Conservation (phyloP, 2,888 invertebrate species). For the Lycocerus yunnanus region DNA sequence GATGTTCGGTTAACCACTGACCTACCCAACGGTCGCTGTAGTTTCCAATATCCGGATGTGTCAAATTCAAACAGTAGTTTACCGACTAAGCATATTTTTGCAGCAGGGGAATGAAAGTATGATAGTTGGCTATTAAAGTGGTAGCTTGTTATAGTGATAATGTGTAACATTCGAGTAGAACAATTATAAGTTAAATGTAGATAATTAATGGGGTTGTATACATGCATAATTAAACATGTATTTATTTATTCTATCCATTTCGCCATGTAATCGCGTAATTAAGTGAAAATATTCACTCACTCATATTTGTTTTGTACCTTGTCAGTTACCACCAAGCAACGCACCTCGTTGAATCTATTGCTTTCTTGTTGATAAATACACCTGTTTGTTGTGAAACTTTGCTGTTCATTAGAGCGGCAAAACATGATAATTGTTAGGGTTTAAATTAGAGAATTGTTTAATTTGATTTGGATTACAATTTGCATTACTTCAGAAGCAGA, state of each 20-base stretch:
- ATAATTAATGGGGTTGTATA: constrained; percentile 10
- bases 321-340: constrained; percentile 13
- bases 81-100: neutral
- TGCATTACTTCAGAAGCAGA: constrained; percentile 1
- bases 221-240: constrained; percentile 14
- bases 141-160: too few species aligned
- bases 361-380: constrained; percentile 18
- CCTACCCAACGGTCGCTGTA: neutral
- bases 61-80: neutral
- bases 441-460: constrained; percentile 7
- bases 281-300: constrained; percentile 15
- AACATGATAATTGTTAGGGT: constrained; percentile 14
- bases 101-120: neutral
- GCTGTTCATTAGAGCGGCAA: constrained; percentile 7
- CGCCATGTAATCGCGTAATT: constrained; percentile 14
- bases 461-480: constrained; percentile 7
- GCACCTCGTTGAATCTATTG: constrained; percentile 7
- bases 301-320: constrained; percentile 16
- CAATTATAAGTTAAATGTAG: constrained; percentile 3
- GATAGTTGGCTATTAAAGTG: neutral
- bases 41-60: neutral
- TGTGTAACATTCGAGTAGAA: neutral
- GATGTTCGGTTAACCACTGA: neutral
- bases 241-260: constrained; percentile 18
- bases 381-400: constrained; percentile 16